A percentile compares a stretch with the other conserved stretches of the same genome.
Conservation (phyloP, 2,113 vertebrate species). For the Chaetodon auriga region DNA sequence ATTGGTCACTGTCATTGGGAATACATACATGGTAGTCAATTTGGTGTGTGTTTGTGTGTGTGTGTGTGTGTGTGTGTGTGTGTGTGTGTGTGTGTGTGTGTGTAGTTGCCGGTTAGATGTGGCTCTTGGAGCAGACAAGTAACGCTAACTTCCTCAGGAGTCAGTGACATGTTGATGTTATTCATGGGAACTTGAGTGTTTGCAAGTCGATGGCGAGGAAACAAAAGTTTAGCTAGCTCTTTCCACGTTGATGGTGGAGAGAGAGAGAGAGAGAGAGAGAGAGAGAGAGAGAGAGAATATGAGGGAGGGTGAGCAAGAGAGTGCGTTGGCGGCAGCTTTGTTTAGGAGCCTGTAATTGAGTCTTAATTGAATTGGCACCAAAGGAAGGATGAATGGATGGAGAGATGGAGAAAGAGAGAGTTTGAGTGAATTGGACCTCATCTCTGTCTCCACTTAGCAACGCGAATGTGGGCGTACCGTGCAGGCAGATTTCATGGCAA, state of each 20-base stretch:
- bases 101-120: constrained; percentile 22
- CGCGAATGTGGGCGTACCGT: constrained; percentile 31
- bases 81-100: constrained; percentile 3
- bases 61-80: not conserved
- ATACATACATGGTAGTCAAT: constrained; percentile 50
- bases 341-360: constrained; percentile 86
- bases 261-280: not conserved
- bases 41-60: constrained; percentile 19
- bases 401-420: constrained; percentile 62
- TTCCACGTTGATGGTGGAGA: constrained; percentile 28
- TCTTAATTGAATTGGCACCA: constrained; percentile 91
- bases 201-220: constrained; percentile 54
- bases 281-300: not conserved
- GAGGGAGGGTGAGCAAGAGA: constrained; percentile 42
- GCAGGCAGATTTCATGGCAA: constrained; percentile 64
- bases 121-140: constrained; percentile 40
- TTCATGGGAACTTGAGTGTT: constrained; percentile 56
- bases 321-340: constrained; percentile 69
- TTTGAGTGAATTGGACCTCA: constrained; percentile 71
- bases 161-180: constrained; percentile 57
- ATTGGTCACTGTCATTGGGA: constrained; percentile 75
- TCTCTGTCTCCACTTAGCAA: constrained; percentile 72
- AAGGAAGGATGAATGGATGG: constrained; percentile 76
- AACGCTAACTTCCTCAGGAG: constrained; percentile 33
- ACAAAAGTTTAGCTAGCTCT: constrained; percentile 59